Conservation (phyloP, 2,797 vertebrate species). For the Sebastiscus albofasciatus region DNA sequence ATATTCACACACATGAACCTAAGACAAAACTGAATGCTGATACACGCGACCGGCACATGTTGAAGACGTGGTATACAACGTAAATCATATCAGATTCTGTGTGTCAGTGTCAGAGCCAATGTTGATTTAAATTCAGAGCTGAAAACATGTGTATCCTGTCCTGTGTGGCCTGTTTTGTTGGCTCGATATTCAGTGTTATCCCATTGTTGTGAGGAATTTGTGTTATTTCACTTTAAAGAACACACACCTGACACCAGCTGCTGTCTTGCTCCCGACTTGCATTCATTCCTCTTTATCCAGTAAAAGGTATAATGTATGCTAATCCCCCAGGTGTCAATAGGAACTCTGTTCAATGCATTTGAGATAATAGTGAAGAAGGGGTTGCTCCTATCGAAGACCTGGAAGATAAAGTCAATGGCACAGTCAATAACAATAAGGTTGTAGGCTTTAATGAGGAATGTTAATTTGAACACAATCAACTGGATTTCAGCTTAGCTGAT, state of each 20-base stretch:
- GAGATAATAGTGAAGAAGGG: constrained; percentile 83
- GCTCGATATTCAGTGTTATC: background rate
- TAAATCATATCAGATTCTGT: constrained; percentile 7
- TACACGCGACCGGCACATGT: constrained; percentile 25
- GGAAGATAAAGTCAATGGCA: constrained; percentile 86
- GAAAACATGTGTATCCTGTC: background rate
- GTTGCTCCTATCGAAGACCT: constrained; percentile 81
- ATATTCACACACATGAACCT: constrained; percentile 82
- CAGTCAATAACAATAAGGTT: constrained; percentile 89
- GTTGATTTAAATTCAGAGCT: constrained; percentile 1
- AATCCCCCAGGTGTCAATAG: constrained; percentile 84
- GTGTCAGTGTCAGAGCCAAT: background rate
- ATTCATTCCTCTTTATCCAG: constrained; percentile 72
- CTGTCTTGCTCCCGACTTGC: constrained; percentile 51
- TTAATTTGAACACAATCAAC: constrained; percentile 88
- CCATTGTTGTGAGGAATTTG: background rate
- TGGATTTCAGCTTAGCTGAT: constrained; percentile 87
- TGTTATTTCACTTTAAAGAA: constrained; percentile 39
- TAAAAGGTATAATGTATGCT: constrained; percentile 84
- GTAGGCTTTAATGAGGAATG: constrained; percentile 85
- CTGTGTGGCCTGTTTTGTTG: background rate
- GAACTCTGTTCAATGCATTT: constrained; percentile 83
- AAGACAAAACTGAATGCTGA: constrained; percentile 79
- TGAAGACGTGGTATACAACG: constrained; percentile 24
- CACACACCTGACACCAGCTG: constrained; percentile 32